phyloP scores from a whole-genome alignment of 2,888 invertebrate genomes.

The Drosophila rubida region DNA sequence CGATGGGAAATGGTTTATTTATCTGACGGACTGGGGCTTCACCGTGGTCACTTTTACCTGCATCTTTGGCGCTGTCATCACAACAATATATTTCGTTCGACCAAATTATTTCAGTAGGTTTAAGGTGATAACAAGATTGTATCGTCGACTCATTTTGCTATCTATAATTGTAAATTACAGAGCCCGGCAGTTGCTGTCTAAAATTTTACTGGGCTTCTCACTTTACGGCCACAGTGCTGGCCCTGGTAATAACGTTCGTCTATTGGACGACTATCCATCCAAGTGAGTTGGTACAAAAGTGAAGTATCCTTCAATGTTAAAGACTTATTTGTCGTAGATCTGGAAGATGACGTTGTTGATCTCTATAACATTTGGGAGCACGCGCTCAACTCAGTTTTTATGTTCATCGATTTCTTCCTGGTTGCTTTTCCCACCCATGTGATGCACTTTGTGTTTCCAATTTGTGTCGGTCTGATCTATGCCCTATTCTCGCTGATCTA shows the following conservation, averaged over 20 bases:
- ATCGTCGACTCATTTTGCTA: not conserved
- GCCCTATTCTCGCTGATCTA: slow-evolving; percentile 87
- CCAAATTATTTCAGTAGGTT: slow-evolving; percentile 68
- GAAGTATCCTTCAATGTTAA: not conserved
- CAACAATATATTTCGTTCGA: slow-evolving; percentile 74
- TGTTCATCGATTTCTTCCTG: slow-evolving; percentile 89
- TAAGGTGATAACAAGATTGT: not conserved
- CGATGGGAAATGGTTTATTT: slow-evolving; percentile 80
- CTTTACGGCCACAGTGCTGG: slow-evolving; percentile 87
- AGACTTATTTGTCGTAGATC: slow-evolving; percentile 26
- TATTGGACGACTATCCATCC: slow-evolving; percentile 88
- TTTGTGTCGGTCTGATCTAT: slow-evolving; percentile 86
- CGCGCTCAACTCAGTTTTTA: slow-evolving; percentile 89
- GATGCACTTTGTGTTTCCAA: slow-evolving; percentile 88
- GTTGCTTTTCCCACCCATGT: slow-evolving; percentile 90
- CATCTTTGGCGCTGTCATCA: slow-evolving; percentile 79
- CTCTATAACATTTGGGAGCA: slow-evolving; percentile 87
- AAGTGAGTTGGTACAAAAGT: slow-evolving; percentile 45
- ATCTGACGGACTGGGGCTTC: slow-evolving; percentile 83
- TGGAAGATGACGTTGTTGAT: slow-evolving; percentile 40
- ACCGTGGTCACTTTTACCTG: slow-evolving; percentile 75
- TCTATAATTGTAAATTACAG: slow-evolving; percentile 41
- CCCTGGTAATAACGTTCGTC: slow-evolving; percentile 89
- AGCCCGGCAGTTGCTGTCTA: slow-evolving; percentile 71
- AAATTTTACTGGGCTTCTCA: slow-evolving; percentile 89